phyloP scores from a whole-genome alignment of 2,797 vertebrate genomes.

The Heliangelus exortis region DNA sequence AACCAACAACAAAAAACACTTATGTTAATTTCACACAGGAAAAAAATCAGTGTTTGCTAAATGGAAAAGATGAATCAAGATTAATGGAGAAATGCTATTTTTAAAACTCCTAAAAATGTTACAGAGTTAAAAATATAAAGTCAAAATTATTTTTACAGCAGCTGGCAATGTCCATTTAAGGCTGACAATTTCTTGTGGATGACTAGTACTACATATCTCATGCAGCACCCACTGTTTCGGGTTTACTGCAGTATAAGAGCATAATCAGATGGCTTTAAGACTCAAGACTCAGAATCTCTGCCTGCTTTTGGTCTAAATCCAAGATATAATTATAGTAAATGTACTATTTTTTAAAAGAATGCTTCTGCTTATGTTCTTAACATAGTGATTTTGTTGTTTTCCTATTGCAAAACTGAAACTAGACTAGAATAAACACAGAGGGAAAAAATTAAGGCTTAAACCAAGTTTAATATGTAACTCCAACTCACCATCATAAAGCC shows the following conservation, averaged over 20 bases:
- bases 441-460: constrained; percentile 62
- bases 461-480: constrained; percentile 45
- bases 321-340: constrained; percentile 52
- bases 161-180: constrained; percentile 61
- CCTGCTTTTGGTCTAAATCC: constrained; percentile 47
- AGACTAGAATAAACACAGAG: constrained; percentile 59
- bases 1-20: no score
- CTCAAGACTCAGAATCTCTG: constrained; percentile 3
- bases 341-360: constrained; percentile 53
- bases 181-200: constrained; percentile 5
- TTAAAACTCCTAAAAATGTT: constrained; percentile 32
- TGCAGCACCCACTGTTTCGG: neutral
- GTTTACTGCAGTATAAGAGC: neutral
- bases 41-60: neutral
- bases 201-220: neutral
- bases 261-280: constrained; percentile 14
- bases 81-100: constrained; percentile 30
- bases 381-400: constrained; percentile 65
- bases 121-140: constrained; percentile 25
- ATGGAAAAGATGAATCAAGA: constrained; percentile 46
- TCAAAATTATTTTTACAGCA: constrained; percentile 20
- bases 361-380: constrained; percentile 32
- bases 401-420: constrained; percentile 70
- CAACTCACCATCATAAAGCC: constrained; percentile 50
- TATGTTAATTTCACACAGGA: neutral